Conservation (phyloP, 2,797 vertebrate species). For the Discoglossus pictus region DNA sequence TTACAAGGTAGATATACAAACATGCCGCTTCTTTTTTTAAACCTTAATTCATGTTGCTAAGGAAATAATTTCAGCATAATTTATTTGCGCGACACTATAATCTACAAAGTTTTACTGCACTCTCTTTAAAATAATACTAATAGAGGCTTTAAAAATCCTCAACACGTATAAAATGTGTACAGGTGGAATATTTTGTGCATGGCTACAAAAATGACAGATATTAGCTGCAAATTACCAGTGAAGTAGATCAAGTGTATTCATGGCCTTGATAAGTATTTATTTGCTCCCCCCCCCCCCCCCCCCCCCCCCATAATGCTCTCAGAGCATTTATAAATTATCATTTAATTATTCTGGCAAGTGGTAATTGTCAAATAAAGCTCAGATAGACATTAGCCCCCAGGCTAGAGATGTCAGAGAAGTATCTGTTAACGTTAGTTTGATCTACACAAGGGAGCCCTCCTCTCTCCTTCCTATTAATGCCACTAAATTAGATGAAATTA, state of each 20-base stretch:
- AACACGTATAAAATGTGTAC: too few relatives aligned
- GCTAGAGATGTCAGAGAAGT: conserved; percentile 77
- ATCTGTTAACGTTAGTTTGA: conserved; percentile 72
- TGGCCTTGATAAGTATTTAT: conserved; percentile 83
- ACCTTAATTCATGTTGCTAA: conserved; percentile 25
- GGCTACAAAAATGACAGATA: conserved; percentile 61
- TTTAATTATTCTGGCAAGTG: conserved; percentile 88
- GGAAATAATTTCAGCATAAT: conserved; percentile 66
- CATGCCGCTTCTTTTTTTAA: too few relatives aligned
- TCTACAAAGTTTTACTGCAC: conserved; percentile 52
- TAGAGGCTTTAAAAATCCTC: too few relatives aligned
- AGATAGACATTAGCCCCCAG: conserved; percentile 78
- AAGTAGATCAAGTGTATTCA: conserved; percentile 85
- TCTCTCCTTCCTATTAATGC: conserved; percentile 78
- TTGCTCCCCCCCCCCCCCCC: conserved; percentile 82
- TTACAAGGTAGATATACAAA: conserved; percentile 24
- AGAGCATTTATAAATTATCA: conserved; percentile 90
- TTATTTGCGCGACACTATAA: conserved; percentile 52
- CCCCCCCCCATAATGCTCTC: too few relatives aligned
- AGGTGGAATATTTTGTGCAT: too few relatives aligned
- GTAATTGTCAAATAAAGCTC: conserved; percentile 86
- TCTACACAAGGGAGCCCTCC: conserved; percentile 74
- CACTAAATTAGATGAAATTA: conserved; percentile 69
- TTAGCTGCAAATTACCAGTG: conserved; percentile 82
- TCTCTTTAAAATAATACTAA: conserved; percentile 31